Evolutionary conservation across 2,113 vertebrate genomes (phyloP).

Genomic region (Scortum barcoo): DNA sequence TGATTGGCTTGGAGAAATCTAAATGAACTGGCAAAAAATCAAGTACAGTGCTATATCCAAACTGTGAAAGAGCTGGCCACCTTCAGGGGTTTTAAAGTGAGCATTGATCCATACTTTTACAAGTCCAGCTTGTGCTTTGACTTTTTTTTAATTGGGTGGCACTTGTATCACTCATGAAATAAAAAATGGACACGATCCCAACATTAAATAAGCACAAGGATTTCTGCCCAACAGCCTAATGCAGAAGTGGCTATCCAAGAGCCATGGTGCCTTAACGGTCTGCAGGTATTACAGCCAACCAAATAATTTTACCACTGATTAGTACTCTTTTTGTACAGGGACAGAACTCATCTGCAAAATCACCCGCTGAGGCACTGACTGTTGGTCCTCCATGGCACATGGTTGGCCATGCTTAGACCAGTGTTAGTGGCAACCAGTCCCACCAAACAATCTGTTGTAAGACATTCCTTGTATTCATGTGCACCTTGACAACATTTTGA

Average conservation of each 20-base stretch:
- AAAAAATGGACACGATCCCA: background rate
- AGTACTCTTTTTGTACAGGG: background rate
- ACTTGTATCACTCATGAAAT: background rate
- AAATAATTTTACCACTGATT: conserved; percentile 4
- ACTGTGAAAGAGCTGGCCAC: background rate
- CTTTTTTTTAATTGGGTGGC: background rate
- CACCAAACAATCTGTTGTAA: background rate
- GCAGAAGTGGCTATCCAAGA: background rate
- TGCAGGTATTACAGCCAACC: conserved; percentile 4
- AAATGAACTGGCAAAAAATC: conserved; percentile 4
- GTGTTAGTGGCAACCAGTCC: background rate
- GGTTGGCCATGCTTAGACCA: background rate
- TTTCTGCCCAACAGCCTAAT: background rate
- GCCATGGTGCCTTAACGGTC: background rate
- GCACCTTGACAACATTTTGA: conserved; percentile 12
- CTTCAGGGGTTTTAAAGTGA: background rate
- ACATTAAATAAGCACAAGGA: background rate
- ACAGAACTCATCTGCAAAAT: conserved; percentile 8
- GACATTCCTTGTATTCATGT: background rate
- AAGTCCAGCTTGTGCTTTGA: background rate
- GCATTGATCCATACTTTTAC: background rate
- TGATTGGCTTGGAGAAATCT: background rate
- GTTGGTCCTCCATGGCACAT: background rate
- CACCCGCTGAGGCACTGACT: conserved; percentile 1
- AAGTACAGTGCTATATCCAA: background rate